Base-by-base conservation (phyloP, 2,113 vertebrate genomes). In the Pardalotus punctatus region DNA sequence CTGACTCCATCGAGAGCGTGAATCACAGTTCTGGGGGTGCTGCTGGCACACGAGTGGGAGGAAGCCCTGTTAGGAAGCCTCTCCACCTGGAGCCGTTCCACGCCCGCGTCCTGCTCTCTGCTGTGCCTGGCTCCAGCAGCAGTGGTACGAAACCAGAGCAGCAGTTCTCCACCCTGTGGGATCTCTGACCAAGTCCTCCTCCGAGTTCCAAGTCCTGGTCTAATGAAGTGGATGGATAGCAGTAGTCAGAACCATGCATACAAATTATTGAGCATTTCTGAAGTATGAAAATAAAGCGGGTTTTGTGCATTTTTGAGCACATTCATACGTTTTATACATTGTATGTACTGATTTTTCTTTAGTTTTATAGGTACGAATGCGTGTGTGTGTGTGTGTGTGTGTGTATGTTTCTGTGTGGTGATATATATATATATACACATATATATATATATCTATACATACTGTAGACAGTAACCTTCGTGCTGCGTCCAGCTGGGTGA, bases 291-390 rank as follows among this genome's bases (percentile, higher is more conserved):
- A 95, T 94, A 73, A 97, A 97, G 96, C 94, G 95, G 97, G 97
- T 97, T 97, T 96, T 96, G 97, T 98, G 98, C 97, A 14, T 96
- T 98, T 98, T 98, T 98, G 87, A 98, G 98, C 98, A 98, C 98
- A 96, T 88, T 65, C 94, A 72, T 98, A 86, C 86, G 79, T 98
- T 98, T 98, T 98, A 97, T 98, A 98, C 83, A 62, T 98, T 97
- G 96, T 97, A 94, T 78, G 97, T 98, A 97, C 96, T 96, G 95
- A 93, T 93, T 96, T 96, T 93, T 92, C 94, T 89, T 97, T 96
- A 95, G 89, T 96, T 96, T 95, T 97, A 69, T 97, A 96, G 90
- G 88, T 94, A 73, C 65, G 92, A 84, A 35, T 88, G 94, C 1
- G 72, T 87, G 94, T 94, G 97, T 76, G 82, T 15, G 83, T 20